Base-by-base conservation (phyloP, 2,888 invertebrate species). In the Dynastes grantii region DNA sequence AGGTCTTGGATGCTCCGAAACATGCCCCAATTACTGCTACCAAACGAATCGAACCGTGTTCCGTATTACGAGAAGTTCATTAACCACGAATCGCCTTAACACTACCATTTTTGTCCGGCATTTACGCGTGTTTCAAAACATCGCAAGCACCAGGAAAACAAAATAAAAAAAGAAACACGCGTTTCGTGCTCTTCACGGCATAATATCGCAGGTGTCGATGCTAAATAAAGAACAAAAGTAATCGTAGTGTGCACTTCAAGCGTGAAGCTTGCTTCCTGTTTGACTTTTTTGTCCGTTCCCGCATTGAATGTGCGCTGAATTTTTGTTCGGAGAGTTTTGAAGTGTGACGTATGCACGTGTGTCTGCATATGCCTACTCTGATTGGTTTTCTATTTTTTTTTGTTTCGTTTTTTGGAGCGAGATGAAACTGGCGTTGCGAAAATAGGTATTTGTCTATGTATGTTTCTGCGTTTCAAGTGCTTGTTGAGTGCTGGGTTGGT, bases 241-340 rank as follows among this genome's bases (percentile, higher is more conserved):
- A 27, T 68, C 22, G 51, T 49, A 29, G 11, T 27, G 27, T 49
- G 51, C 29, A 68, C 29, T 27, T 68, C 13, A 51, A 51, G 68
- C 68, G 32, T 68, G 68, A 68, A 68, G 68, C 68, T 9, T 29
- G 68, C 29, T 68, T 68, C 68, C 68, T 51, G 68, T 68, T 68
- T 27, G 3, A 51, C 45, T 51, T 49, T 37, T 49, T 51, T 68
- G 49, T 68, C 4, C 11, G 45, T 27, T 68, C 68, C 16, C 27
- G 49, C 65, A 6, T 22, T 63, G 11, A 63, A 63, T 63, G 29
- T 9, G 63, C 63, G 29, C 29, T 22, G 27, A 29, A 32, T 63
- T 63, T 63, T 63, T 11, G 13, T 32, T 9, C 32, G 27, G 13
- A 13, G 8, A 63, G 11, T 63, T 63, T 29, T 63, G 13, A 63